Evolutionary conservation across 1,140 invertebrate genomes (phyloP).

Genomic region (Dryas iulia): DNA sequence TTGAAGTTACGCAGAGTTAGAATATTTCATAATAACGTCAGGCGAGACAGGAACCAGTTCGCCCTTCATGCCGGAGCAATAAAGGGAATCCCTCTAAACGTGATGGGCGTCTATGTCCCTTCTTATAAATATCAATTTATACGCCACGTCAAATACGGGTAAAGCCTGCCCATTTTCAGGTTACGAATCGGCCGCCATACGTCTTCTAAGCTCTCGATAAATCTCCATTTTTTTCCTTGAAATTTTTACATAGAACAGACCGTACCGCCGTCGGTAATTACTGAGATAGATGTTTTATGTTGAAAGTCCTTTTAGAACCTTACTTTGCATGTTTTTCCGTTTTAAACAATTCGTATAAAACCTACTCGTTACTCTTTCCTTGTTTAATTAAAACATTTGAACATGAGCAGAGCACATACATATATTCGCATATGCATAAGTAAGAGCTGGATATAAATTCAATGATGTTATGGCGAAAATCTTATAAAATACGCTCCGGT

Average conservation of each 20-base stretch:
- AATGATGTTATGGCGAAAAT: constrained; percentile 22
- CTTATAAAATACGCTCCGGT: constrained; percentile 20
- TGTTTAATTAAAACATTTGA: constrained; percentile 23
- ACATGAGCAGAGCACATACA: constrained; percentile 11
- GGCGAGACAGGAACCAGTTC: constrained; percentile 67
- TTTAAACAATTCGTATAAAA: constrained; percentile 16
- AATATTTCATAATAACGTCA: constrained; percentile 76
- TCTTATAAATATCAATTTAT: constrained; percentile 80
- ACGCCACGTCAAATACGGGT: constrained; percentile 67
- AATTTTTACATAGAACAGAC: constrained; percentile 56
- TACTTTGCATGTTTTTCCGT: constrained; percentile 29
- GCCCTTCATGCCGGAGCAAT: constrained; percentile 61
- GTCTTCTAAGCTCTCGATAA: constrained; percentile 47
- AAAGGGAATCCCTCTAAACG: constrained; percentile 77
- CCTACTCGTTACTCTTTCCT: constrained; percentile 9
- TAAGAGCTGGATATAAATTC: constrained; percentile 20
- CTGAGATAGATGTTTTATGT: constrained; percentile 29
- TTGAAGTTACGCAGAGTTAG: constrained; percentile 65
- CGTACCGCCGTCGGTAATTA: constrained; percentile 32
- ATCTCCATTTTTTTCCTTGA: constrained; percentile 63
- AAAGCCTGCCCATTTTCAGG: constrained; percentile 64
- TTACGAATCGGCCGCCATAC: constrained; percentile 60
- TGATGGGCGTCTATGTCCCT: constrained; percentile 63
- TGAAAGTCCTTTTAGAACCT: constrained; percentile 27
- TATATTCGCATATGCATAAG: constrained; percentile 13